A percentile compares a stretch with the other conserved stretches of the same genome.
Evolutionary conservation across 2,797 vertebrate species (phyloP).

Genomic region (Erpetoichthys calabaricus): DNA sequence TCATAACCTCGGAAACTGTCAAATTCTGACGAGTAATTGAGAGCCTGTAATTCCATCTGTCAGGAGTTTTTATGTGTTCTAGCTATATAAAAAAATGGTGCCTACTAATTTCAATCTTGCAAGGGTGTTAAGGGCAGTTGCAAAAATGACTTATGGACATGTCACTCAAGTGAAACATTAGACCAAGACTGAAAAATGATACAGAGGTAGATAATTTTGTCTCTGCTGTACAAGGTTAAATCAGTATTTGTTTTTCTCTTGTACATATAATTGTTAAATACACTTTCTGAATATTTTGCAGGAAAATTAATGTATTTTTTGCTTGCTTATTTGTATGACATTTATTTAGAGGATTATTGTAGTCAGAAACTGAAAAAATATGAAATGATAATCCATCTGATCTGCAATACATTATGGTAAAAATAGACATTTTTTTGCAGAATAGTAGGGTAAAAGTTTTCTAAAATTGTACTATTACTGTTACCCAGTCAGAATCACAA

Average conservation of each 20-base stretch:
- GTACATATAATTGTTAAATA: too few relatives aligned
- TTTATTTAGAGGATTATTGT: too few relatives aligned
- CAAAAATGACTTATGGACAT: background rate
- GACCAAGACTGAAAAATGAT: background rate
- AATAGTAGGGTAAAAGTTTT: too few relatives aligned
- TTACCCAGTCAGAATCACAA: too few relatives aligned
- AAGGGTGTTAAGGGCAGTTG: slow-evolving; percentile 1
- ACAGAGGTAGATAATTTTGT: background rate
- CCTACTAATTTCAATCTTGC: slow-evolving; percentile 1
- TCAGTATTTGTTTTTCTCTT: background rate
- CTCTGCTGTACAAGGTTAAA: background rate
- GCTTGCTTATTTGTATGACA: too few relatives aligned
- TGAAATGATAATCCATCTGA: too few relatives aligned
- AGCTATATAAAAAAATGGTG: background rate
- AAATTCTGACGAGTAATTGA: slow-evolving; percentile 4
- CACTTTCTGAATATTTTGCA: too few relatives aligned
- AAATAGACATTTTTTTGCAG: too few relatives aligned
- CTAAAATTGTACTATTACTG: too few relatives aligned
- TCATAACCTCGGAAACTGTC: slow-evolving; percentile 10
- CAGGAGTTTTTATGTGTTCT: slow-evolving; percentile 10
- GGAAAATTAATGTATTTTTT: too few relatives aligned
- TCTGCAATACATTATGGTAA: too few relatives aligned
- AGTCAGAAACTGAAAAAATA: too few relatives aligned
- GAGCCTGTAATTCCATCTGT: slow-evolving; percentile 9
- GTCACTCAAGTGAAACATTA: background rate